Percentiles rank a stretch among this genome's conserved stretches.
Evolutionary conservation across 1,140 invertebrate species (phyloP).

Genomic region (Dendroctonus valens): DNA sequence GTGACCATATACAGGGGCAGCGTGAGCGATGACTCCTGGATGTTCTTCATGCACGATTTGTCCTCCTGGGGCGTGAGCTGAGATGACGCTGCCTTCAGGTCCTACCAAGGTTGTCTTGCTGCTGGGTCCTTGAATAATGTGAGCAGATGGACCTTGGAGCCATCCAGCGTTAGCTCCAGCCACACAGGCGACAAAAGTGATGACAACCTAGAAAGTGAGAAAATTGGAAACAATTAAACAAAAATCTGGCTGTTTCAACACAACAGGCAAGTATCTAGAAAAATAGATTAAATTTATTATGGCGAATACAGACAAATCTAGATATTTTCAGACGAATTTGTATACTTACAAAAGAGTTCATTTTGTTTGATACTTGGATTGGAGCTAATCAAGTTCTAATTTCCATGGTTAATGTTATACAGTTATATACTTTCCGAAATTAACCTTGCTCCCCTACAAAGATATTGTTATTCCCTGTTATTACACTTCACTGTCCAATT

Average conservation of each 20-base stretch:
- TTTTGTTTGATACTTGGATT: no score
- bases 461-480: background rate
- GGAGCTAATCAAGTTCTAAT: no score
- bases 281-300: no score
- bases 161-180: constrained; percentile 36
- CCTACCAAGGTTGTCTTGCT: no score
- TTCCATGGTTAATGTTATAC: no score
- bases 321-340: no score
- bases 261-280: background rate
- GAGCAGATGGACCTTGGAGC: constrained; percentile 28
- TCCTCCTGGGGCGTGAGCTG: constrained; percentile 29
- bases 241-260: background rate
- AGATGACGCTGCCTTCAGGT: background rate
- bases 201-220: constrained; percentile 23
- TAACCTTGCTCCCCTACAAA: background rate
- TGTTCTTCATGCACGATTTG: constrained; percentile 35
- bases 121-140: constrained; percentile 40
- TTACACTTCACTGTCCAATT: background rate
- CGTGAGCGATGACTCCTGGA: constrained; percentile 33
- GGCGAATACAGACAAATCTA: no score
- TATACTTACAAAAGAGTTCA: no score
- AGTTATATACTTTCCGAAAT: background rate
- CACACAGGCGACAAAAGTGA: constrained; percentile 36
- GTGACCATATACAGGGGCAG: constrained; percentile 16
- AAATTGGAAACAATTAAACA: background rate